Conservation (phyloP, 2,797 vertebrate genomes). For the Poliocrania exsul region DNA sequence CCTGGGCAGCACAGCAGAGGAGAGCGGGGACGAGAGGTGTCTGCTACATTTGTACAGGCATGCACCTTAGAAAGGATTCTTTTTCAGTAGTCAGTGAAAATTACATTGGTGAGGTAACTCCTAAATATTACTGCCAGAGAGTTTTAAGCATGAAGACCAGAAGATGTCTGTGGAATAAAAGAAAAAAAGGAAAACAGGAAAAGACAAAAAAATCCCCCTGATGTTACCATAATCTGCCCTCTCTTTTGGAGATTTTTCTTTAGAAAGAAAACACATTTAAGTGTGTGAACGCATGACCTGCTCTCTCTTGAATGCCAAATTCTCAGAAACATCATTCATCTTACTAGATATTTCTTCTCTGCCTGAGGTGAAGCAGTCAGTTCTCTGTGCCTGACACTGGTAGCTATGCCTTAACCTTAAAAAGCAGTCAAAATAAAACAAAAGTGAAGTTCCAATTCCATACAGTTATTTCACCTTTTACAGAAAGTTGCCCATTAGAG, state of each 20-base stretch:
- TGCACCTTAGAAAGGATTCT: not conserved
- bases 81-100: not conserved
- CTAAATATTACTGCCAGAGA: not conserved
- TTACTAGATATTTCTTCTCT: not conserved
- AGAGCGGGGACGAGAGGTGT: not conserved
- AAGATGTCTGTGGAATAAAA: not conserved
- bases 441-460: not conserved
- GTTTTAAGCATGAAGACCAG: not conserved
- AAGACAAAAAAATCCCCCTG: not conserved
- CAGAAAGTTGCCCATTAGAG: not conserved
- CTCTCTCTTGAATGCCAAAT: not conserved
- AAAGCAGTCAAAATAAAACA: not conserved
- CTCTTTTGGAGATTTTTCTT: not conserved
- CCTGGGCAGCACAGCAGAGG: not conserved
- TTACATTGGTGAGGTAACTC: not conserved
- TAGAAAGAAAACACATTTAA: not conserved
- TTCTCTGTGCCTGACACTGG: not conserved
- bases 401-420: not conserved
- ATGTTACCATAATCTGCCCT: not conserved
- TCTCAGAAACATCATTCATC: constrained; percentile 2
- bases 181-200: not conserved
- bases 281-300: not conserved
- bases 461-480: not conserved
- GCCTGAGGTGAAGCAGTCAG: not conserved
- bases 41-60: not conserved